Evolutionary conservation across 2,888 invertebrate species (phyloP).

Genomic region (Aleiodes leptofemur): DNA sequence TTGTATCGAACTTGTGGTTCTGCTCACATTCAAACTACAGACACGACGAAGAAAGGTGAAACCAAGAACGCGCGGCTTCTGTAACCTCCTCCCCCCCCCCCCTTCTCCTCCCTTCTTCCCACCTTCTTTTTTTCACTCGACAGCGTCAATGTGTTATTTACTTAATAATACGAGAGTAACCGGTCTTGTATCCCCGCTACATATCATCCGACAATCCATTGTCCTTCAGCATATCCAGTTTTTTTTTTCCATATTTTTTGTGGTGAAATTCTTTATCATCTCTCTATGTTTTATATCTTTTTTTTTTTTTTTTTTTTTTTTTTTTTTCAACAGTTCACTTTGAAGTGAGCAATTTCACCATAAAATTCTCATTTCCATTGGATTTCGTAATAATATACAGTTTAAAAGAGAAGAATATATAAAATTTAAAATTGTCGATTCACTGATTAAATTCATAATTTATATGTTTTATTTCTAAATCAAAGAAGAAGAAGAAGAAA

Average conservation of each 20-base stretch:
- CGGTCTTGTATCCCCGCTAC: conserved; percentile 42
- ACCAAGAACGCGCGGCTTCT: conserved; percentile 5
- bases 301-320: too few species aligned
- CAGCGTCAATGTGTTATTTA: conserved; percentile 55
- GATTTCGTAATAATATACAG: too few species aligned
- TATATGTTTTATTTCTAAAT: too few species aligned
- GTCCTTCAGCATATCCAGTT: conserved; percentile 41
- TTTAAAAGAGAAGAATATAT: too few species aligned
- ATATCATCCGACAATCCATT: conserved; percentile 34
- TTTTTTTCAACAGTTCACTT: not conserved
- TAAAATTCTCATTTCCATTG: too few species aligned
- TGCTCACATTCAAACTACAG: not conserved
- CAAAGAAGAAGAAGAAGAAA: too few species aligned
- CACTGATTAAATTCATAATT: too few species aligned
- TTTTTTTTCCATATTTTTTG: not conserved
- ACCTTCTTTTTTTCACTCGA: conserved; percentile 24
- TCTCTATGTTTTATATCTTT: conserved; percentile 18
- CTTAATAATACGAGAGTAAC: conserved; percentile 51
- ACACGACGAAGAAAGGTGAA: conserved; percentile 25
- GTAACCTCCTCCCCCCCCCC: not conserved
- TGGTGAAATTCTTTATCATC: conserved; percentile 16
- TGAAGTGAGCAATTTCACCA: too few species aligned
- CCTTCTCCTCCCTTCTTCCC: too few species aligned
- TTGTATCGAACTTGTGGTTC: conserved; percentile 10
- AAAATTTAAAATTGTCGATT: too few species aligned